Evolutionary conservation across 2,888 invertebrate species (phyloP).

Genomic region (Chrysomela aeneicollis): DNA sequence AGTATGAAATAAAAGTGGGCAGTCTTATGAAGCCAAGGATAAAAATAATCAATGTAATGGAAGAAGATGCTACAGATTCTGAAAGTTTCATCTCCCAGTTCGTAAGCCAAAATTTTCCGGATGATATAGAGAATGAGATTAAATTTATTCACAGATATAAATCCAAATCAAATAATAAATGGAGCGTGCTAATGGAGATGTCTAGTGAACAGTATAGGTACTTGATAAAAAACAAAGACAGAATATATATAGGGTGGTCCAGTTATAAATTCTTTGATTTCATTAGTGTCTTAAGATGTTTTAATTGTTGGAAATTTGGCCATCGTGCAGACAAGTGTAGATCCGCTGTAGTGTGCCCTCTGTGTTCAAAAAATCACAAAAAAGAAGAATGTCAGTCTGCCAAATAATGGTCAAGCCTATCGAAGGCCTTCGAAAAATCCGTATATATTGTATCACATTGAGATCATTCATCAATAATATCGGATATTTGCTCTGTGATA

Average conservation of each 20-base stretch:
- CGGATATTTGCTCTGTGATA: no score
- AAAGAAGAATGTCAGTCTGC: no score
- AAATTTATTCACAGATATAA: neutral
- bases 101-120: conserved; percentile 4
- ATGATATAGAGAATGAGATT: neutral
- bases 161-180: neutral
- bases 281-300: conserved; percentile 7
- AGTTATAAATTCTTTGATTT: neutral
- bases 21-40: neutral
- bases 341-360: no score
- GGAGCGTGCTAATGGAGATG: neutral
- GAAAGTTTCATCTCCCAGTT: neutral
- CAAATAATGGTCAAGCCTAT: no score
- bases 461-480: no score
- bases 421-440: no score
- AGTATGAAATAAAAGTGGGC: conserved; percentile 6
- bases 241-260: conserved; percentile 5
- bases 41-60: neutral
- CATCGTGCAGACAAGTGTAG: no score
- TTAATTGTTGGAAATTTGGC: conserved; percentile 1
- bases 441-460: no score
- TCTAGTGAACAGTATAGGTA: neutral
- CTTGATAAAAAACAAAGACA: neutral
- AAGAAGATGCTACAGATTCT: neutral
- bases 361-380: no score